A percentile compares a stretch with the other conserved stretches of the same genome.
Conservation (phyloP, 2,797 vertebrate species). For the Rhinogobio ventralis region DNA sequence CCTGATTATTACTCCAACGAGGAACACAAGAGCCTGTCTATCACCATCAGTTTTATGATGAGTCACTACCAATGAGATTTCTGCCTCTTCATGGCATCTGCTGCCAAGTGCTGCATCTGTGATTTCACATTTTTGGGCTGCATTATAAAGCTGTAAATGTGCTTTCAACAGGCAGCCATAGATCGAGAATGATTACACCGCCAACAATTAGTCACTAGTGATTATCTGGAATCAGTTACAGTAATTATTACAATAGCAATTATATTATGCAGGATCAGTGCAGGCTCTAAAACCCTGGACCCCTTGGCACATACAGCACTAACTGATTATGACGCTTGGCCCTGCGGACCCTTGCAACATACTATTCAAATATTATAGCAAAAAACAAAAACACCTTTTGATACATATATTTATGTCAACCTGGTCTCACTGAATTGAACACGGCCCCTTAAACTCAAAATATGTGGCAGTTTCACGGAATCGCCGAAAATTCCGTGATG, state of each 20-base stretch:
- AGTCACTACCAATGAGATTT: conserved; percentile 49
- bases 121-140: conserved; percentile 41
- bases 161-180: conserved; percentile 22
- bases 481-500: no score
- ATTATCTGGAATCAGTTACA: conserved; percentile 39
- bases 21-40: conserved; percentile 46
- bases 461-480: no score
- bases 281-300: no score
- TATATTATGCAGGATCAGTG: not conserved
- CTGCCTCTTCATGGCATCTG: conserved; percentile 53
- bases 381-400: no score
- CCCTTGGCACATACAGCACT: no score
- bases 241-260: conserved; percentile 23
- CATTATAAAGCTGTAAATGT: conserved; percentile 46
- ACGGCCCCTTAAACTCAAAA: no score
- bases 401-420: no score
- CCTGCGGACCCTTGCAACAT: not conserved
- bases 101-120: conserved; percentile 55
- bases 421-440: no score
- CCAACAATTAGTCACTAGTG: conserved; percentile 26
- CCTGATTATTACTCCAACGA: conserved; percentile 23
- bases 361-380: not conserved
- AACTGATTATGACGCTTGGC: not conserved
- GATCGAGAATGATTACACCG: not conserved
- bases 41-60: conserved; percentile 45